Percentiles rank a stretch among this genome's conserved stretches.
These are phyloP conservation scores for Neoitamus cyanurus DNA, from an alignment of 2,888 invertebrate genomes.

Conservation along the genomic window DNA sequence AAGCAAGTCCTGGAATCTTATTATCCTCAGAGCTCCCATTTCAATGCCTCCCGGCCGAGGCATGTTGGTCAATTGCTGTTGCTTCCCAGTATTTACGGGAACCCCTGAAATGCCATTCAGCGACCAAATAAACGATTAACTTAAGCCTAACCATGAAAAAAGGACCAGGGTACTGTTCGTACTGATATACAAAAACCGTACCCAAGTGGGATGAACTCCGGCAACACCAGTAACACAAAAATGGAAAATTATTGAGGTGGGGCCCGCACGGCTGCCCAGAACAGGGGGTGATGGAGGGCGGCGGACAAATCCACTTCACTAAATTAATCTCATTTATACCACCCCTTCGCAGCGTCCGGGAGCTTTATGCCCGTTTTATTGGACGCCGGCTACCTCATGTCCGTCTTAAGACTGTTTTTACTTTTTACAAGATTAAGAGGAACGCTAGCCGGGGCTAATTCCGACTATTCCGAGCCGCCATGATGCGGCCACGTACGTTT, in stretches of 20 bases:
- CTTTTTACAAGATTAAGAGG: slow-evolving; percentile 33
- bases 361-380: slow-evolving; percentile 40
- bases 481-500: not conserved
- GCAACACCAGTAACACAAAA: slow-evolving; percentile 34
- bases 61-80: slow-evolving; percentile 43
- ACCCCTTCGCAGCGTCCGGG: slow-evolving; percentile 2
- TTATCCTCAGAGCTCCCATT: slow-evolving; percentile 44
- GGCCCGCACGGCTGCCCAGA: not conserved
- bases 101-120: slow-evolving; percentile 39
- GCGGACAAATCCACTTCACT: slow-evolving; percentile 32
- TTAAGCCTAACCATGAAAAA: slow-evolving; percentile 47
- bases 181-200: slow-evolving; percentile 24
- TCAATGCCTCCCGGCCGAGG: slow-evolving; percentile 19
- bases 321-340: slow-evolving; percentile 45
- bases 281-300: not conserved
- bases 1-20: slow-evolving; percentile 41
- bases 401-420: slow-evolving; percentile 28
- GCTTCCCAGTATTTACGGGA: slow-evolving; percentile 10
- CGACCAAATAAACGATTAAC: slow-evolving; percentile 46
- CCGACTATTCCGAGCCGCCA: not conserved
- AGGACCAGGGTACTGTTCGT: not conserved
- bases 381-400: slow-evolving; percentile 29
- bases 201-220: slow-evolving; percentile 39
- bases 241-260: slow-evolving; percentile 46
- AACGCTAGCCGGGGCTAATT: not conserved